Conservation (phyloP, 2,797 vertebrate genomes). For the Nyctalus aviator region DNA sequence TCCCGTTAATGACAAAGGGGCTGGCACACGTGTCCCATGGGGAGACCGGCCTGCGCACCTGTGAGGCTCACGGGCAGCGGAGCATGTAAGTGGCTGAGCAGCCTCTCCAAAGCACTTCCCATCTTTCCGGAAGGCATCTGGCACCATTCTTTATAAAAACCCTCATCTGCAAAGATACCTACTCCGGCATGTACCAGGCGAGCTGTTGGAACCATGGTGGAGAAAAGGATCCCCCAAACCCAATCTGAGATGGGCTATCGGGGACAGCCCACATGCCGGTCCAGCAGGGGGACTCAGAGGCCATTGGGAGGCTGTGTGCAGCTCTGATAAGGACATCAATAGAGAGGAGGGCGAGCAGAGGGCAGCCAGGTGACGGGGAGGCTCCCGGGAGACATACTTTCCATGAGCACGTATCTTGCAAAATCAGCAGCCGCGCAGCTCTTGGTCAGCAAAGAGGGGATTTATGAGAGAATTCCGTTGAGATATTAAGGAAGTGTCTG, state of each 20-base stretch:
- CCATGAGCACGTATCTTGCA: constrained; percentile 76
- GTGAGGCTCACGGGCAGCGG: constrained; percentile 55
- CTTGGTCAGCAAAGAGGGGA: constrained; percentile 80
- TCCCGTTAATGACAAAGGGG: constrained; percentile 73
- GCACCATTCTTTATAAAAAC: constrained; percentile 51
- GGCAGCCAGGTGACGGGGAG: constrained; percentile 69
- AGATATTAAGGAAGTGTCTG: constrained; percentile 70
- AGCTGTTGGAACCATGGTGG: constrained; percentile 64
- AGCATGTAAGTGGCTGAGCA: constrained; percentile 44
- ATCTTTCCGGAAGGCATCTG: constrained; percentile 61
- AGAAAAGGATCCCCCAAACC: constrained; percentile 71
- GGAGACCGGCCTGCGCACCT: too few relatives aligned
- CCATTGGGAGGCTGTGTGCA: constrained; percentile 45
- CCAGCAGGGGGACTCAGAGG: constrained; percentile 47
- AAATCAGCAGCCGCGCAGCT: constrained; percentile 78
- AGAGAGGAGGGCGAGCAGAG: constrained; percentile 67
- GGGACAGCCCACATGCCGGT: constrained; percentile 25
- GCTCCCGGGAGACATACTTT: constrained; percentile 66
- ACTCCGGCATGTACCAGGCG: constrained; percentile 69
- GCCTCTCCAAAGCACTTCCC: constrained; percentile 55
- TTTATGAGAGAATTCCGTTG: constrained; percentile 78
- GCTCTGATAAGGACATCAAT: constrained; percentile 73
- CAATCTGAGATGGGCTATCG: constrained; percentile 62
- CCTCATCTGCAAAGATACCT: constrained; percentile 67
- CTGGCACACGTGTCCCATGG: constrained; percentile 42